These are phyloP conservation scores for Sarcophaga peregrina DNA, from an alignment of 1,140 invertebrate species.

Conservation along the genomic window DNA sequence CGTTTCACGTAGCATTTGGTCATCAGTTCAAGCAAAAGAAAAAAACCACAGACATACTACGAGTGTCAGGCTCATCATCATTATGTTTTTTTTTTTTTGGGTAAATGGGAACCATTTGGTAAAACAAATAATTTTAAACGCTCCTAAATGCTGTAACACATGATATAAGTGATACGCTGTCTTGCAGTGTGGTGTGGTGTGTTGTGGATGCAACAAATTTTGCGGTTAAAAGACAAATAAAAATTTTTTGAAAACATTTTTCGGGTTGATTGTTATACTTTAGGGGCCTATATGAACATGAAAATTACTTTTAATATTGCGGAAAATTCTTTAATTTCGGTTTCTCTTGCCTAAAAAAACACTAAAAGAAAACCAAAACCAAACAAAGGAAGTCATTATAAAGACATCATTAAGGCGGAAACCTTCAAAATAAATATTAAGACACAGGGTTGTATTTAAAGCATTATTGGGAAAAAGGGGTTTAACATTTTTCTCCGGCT, in stretches of 20 bases:
- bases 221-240: conserved; percentile 19
- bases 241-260: neutral
- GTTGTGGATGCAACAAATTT: neutral
- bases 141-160: conserved; percentile 26
- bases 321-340: conserved; percentile 32
- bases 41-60: neutral
- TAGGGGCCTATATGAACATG: neutral
- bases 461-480: neutral
- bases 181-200: neutral
- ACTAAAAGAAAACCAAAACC: neutral
- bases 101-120: conserved; percentile 3
- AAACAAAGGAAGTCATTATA: neutral
- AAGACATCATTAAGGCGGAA: neutral
- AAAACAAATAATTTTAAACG: conserved; percentile 32
- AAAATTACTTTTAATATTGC: conserved; percentile 24
- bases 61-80: neutral
- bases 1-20: neutral
- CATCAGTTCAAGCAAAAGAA: neutral
- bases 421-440: neutral
- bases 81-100: neutral
- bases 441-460: neutral
- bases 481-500: neutral
- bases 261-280: conserved; percentile 6
- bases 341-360: neutral
- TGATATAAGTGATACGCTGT: neutral